These are phyloP conservation scores for Wiebesia pumilae DNA, from an alignment of 1,140 invertebrate genomes.

Conservation along the genomic window DNA sequence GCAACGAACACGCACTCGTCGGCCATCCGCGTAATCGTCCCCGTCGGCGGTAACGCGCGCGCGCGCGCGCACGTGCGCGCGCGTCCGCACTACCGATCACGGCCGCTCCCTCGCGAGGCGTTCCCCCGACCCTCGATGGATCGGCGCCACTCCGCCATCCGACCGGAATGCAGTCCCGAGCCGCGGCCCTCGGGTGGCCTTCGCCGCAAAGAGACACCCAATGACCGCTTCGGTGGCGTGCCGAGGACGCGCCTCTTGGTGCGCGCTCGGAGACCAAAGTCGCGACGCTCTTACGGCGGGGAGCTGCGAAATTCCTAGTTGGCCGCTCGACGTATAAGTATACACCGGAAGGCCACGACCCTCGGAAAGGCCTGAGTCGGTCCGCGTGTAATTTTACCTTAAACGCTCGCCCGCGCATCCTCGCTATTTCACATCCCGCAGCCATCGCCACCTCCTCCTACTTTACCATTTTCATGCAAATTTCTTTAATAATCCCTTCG, in stretches of 20 bases:
- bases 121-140: neutral
- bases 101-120: neutral
- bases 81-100: neutral
- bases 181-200: neutral
- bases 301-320: constrained; percentile 27
- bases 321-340: constrained; percentile 6
- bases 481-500: constrained; percentile 35
- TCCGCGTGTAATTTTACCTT: constrained; percentile 41
- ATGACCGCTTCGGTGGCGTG: no score
- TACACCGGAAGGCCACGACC: constrained; percentile 5
- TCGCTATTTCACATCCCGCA: neutral
- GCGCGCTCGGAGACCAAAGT: neutral
- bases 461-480: constrained; percentile 36
- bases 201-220: no score
- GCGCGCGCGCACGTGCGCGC: neutral
- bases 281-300: neutral
- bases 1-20: constrained; percentile 51
- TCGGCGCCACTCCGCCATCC: neutral
- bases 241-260: neutral
- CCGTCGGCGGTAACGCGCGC: constrained; percentile 69
- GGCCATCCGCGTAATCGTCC: constrained; percentile 76
- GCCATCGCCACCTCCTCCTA: neutral
- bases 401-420: constrained; percentile 38
- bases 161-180: neutral
- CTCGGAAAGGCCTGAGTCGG: neutral